These are phyloP conservation scores for Papilio xuthus DNA, from an alignment of 1,140 invertebrate genomes.

Conservation along the genomic window DNA sequence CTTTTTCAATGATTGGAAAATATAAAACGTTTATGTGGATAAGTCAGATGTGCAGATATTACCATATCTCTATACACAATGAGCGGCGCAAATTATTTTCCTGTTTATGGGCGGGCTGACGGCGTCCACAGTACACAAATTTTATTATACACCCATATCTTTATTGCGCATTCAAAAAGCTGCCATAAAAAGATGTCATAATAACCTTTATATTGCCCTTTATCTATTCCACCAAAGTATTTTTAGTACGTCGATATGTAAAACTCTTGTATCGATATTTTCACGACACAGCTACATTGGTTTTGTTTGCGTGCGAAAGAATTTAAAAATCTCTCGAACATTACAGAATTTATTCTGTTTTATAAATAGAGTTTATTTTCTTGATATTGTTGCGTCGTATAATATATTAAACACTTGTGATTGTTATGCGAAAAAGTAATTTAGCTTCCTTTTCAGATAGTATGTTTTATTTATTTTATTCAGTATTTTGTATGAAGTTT, in stretches of 20 bases:
- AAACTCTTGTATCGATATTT: background rate
- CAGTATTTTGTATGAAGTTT: background rate
- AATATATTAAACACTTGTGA: background rate
- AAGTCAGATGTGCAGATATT: background rate
- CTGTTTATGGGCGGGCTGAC: slow-evolving; percentile 20
- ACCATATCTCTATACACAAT: slow-evolving; percentile 29
- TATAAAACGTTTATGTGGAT: background rate
- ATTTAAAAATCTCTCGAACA: background rate
- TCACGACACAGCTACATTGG: background rate
- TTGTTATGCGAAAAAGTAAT: background rate
- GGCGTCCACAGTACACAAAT: slow-evolving; percentile 48
- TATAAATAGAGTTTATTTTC: background rate
- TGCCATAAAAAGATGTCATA: slow-evolving; percentile 60
- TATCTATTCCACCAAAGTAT: slow-evolving; percentile 37
- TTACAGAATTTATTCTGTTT: background rate
- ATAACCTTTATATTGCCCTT: slow-evolving; percentile 52
- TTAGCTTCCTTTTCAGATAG: no score
- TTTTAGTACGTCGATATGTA: slow-evolving; percentile 41
- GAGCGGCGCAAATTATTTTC: slow-evolving; percentile 32
- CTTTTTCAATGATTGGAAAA: background rate
- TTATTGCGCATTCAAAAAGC: slow-evolving; percentile 59
- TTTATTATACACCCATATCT: slow-evolving; percentile 64
- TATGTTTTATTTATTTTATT: background rate
- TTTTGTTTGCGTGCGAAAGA: background rate
- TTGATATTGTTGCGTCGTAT: background rate